Conservation (phyloP, 2,888 invertebrate species). For the Harpagoxenus sublaevis region DNA sequence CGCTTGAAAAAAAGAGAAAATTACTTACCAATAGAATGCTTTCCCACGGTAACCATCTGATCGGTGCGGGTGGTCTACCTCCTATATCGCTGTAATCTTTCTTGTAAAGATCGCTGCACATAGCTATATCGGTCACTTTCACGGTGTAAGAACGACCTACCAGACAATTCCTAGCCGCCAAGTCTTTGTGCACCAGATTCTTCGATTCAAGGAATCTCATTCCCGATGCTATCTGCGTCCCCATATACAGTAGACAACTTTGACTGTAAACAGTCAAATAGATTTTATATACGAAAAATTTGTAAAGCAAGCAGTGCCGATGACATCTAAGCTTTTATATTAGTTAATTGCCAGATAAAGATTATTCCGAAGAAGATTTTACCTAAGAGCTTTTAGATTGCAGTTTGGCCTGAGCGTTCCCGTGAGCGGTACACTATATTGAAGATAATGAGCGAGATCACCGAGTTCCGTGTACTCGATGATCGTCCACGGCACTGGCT, state of each 20-base stretch:
- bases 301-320: background rate
- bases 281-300: background rate
- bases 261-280: conserved; percentile 86
- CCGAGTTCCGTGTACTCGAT: conserved; percentile 92
- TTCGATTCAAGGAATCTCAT: conserved; percentile 93
- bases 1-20: background rate
- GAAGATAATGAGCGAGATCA: conserved; percentile 91
- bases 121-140: conserved; percentile 89
- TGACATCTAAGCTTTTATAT: background rate
- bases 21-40: conserved; percentile 88
- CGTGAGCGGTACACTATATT: conserved; percentile 85
- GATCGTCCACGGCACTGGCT: conserved; percentile 89
- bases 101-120: conserved; percentile 89
- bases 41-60: conserved; percentile 90
- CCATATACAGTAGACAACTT: conserved; percentile 91
- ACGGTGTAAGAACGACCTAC: conserved; percentile 89
- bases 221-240: conserved; percentile 92
- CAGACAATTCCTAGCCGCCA: conserved; percentile 91
- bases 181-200: conserved; percentile 93
- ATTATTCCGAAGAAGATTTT: conserved; percentile 34
- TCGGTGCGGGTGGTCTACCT: conserved; percentile 88
- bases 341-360: background rate
- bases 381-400: conserved; percentile 85
- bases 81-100: conserved; percentile 90
- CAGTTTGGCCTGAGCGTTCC: conserved; percentile 83